Evolutionary conservation across 1,140 invertebrate species (phyloP), one percentile per base, ranked within the genome.

Genomic region (Andricus grossulariae): DNA sequence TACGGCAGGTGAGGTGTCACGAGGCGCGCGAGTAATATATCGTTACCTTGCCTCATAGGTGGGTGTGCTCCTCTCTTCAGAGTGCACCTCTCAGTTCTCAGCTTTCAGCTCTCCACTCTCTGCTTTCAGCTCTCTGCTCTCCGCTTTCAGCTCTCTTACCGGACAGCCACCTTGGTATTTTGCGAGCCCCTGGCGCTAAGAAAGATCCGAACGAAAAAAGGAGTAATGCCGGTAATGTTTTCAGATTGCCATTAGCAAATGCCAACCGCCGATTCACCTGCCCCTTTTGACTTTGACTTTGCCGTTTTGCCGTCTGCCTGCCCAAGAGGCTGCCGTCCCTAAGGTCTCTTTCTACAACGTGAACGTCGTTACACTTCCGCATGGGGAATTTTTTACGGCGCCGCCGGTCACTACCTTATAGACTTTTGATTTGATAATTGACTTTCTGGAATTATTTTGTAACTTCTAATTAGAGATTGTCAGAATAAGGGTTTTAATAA

Each of bases 1-100:
- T 66, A 77, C 88, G 87, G 90, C 90, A 91, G 90, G 90, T 91
- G 90, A 91, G 90, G 88, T 91, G 90, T 91, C 90, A 89, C 90
- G 90, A 88, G 85, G 85, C 83, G 89, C 84, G 86, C 89, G 84
- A 87, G 88, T 90, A 89, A 91, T 91, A 90, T 90, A 91, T 90
- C 88, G 90, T 89, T 88, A 83, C 83, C 80, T 72, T 72, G 81
- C 81, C 79, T 87, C 83, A 84, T 89, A 88, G 87, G 87, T 89
- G 87, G 82, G 82, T 86, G 82, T 84, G 81, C 83, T 85, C 79
- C 80, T 85, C 76, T 75, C 52, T 50, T 71, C 49, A 50, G 19
- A 50, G 54, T 70, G 6, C 45, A 50, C 32, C 66, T 25, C 21
- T 60, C 60, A 39, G 25, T 21, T 66, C 25, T 66, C 60, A 66